A percentile compares a stretch with the other conserved stretches of the same genome.
phyloP scores from a whole-genome alignment of 2,797 vertebrate genomes.

The Lophotriccus pileatus region DNA sequence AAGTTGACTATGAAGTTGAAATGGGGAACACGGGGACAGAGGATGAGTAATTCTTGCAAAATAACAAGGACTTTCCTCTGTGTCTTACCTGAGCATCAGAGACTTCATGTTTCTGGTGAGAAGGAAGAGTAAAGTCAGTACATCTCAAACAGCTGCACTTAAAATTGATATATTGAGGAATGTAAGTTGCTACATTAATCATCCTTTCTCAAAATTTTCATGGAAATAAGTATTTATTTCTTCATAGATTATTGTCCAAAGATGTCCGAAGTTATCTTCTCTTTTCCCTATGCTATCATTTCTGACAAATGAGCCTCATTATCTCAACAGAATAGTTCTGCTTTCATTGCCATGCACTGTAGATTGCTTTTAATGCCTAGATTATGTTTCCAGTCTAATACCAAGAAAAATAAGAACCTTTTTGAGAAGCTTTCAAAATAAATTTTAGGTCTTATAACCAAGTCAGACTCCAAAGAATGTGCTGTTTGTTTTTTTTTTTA shows the following conservation, averaged over 20 bases:
- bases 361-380: neutral
- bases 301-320: neutral
- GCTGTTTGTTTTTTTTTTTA: neutral
- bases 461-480: neutral
- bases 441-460: neutral
- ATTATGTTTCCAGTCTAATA: neutral
- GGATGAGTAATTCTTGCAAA: neutral
- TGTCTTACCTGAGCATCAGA: neutral
- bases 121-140: neutral
- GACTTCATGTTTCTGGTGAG: neutral
- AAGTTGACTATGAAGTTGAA: neutral
- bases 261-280: neutral
- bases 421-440: neutral
- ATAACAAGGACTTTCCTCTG: neutral
- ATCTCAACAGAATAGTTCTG: neutral
- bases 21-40: neutral
- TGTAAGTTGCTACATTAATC: neutral
- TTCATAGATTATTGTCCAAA: neutral
- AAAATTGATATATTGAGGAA: neutral
- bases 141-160: fast-evolving
- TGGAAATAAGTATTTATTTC: neutral
- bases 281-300: neutral
- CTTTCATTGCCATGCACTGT: neutral
- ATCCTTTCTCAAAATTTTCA: neutral
- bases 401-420: neutral